Conservation (phyloP, 2,797 vertebrate species). For the Semotilus atromaculatus region DNA sequence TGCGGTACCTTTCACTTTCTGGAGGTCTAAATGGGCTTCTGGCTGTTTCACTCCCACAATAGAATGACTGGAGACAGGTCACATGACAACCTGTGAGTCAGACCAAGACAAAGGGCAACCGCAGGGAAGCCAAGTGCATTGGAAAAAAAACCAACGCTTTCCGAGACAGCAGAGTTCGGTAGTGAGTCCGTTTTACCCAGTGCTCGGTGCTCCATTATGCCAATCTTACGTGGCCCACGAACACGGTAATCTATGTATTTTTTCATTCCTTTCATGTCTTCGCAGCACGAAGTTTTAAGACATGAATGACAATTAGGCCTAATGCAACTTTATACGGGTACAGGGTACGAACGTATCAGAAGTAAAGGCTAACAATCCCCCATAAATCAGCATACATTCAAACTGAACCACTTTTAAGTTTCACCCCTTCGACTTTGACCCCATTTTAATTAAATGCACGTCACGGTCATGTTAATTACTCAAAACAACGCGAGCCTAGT, state of each 20-base stretch:
- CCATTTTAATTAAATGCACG: background rate
- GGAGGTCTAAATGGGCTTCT: conserved; percentile 31
- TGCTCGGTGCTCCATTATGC: background rate
- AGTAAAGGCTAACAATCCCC: background rate
- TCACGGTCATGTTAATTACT: too few species aligned
- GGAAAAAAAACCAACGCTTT: background rate
- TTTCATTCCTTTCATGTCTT: background rate
- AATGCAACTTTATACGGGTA: background rate
- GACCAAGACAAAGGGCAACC: conserved; percentile 30
- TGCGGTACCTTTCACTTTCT: conserved; percentile 27
- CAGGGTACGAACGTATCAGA: background rate
- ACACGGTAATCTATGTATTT: background rate
- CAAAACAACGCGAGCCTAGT: background rate
- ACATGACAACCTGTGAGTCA: conserved; percentile 33
- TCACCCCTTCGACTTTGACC: conserved; percentile 8
- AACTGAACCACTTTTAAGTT: conserved; percentile 21
- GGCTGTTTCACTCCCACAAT: conserved; percentile 25
- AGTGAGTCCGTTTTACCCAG: background rate
- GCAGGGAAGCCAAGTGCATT: background rate
- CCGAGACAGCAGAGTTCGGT: background rate
- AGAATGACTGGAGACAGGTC: conserved; percentile 28
- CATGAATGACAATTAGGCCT: background rate
- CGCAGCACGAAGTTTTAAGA: background rate
- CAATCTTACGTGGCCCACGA: background rate
- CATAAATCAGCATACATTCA: conserved; percentile 5